Conservation (phyloP, 1,140 invertebrate species). For the Coenobita brevimanus region DNA sequence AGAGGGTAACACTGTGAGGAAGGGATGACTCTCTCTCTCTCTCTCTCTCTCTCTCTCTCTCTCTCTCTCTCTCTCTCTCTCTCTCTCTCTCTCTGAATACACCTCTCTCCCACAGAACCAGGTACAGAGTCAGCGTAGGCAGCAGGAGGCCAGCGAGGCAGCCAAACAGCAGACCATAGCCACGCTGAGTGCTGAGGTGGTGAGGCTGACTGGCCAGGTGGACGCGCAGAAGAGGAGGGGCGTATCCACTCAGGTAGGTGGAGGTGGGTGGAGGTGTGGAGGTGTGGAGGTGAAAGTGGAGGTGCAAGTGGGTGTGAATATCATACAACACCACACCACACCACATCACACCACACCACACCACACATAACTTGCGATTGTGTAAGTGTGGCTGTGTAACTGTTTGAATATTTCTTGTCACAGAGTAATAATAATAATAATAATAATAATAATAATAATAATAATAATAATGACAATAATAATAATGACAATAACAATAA, state of each 20-base stretch:
- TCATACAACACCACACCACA: no score
- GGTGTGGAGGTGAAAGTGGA: background rate
- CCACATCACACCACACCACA: background rate
- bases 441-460: no score
- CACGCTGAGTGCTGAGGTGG: conserved; percentile 10
- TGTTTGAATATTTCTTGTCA: no score
- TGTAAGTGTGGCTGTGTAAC: no score
- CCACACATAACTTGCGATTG: background rate
- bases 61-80: background rate
- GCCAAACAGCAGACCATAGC: conserved; percentile 20
- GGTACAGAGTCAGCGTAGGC: background rate
- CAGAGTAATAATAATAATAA: no score
- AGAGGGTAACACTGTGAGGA: no score
- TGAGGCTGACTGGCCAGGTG: background rate
- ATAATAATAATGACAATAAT: no score
- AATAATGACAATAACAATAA: no score
- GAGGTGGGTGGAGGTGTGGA: background rate
- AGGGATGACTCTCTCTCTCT: background rate
- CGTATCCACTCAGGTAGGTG: background rate
- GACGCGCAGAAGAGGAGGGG: background rate
- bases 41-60: background rate
- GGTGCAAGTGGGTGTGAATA: background rate
- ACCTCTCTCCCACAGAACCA: background rate
- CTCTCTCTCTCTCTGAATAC: no score
- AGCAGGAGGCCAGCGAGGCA: conserved; percentile 3